Conservation (phyloP, 2,797 vertebrate species). For the Antrozous pallidus region DNA sequence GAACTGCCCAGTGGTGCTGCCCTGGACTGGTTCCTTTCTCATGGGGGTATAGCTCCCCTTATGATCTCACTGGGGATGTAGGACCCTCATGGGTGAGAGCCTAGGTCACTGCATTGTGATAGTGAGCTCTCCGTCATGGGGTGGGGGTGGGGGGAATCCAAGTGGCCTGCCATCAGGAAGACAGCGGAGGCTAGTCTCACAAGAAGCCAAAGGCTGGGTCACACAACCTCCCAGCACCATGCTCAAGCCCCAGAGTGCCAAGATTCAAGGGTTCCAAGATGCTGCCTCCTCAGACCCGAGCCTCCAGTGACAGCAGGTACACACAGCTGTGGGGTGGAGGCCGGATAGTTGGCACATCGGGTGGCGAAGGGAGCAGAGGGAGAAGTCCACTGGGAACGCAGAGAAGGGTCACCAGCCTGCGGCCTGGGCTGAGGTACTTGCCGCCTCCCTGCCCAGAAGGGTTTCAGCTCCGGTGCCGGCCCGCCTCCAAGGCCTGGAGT, state of each 20-base stretch:
- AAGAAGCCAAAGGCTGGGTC: neutral
- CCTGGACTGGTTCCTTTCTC: neutral
- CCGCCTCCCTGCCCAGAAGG: neutral
- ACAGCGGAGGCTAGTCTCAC: neutral
- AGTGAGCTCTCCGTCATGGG: neutral
- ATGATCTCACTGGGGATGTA: neutral
- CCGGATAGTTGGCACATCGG: neutral
- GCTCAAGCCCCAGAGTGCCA: neutral
- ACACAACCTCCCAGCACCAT: neutral
- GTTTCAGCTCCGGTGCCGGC: neutral
- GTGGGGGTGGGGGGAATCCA: neutral
- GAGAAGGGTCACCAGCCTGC: neutral
- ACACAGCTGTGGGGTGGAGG: neutral
- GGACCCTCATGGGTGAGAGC: neutral
- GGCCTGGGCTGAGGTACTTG: neutral
- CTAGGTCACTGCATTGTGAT: neutral
- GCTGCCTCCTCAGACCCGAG: neutral
- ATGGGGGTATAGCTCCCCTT: neutral
- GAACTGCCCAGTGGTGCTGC: neutral
- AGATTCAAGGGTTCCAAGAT: neutral
- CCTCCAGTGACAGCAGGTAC: neutral
- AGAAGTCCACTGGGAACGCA: rapidly evolving
- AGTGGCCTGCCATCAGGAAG: neutral
- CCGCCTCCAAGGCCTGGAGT: neutral
- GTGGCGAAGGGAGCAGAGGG: rapidly evolving